Percentiles rank a stretch among this genome's conserved stretches.
Conservation (phyloP, 2,888 invertebrate species). For the Sclerodermus sp. region DNA sequence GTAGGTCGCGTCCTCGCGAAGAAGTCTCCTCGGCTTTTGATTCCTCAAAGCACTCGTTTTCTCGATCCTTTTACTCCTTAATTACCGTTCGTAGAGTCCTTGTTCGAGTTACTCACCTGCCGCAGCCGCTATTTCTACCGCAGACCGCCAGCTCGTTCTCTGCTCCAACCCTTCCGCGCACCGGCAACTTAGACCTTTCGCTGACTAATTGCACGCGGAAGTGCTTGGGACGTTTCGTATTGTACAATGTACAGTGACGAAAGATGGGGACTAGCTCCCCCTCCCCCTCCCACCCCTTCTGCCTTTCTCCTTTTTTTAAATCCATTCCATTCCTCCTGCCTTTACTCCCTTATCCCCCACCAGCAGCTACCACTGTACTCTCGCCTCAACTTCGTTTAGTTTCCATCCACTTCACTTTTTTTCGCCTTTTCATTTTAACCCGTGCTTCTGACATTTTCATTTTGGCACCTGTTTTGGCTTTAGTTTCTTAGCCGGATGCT, state of each 20-base stretch:
- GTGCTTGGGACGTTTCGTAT: conserved; percentile 23
- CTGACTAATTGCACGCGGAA: conserved; percentile 30
- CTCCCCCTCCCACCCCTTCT: neutral
- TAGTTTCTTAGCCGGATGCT: too few relatives aligned
- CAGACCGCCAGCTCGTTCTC: neutral
- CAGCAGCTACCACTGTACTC: too few relatives aligned
- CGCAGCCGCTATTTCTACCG: neutral
- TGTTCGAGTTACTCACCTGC: conserved; percentile 14
- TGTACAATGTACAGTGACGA: conserved; percentile 17
- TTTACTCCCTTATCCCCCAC: too few relatives aligned
- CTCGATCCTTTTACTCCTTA: conserved; percentile 16
- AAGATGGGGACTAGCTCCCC: conserved; percentile 5
- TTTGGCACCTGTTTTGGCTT: too few relatives aligned
- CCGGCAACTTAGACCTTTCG: conserved; percentile 18
- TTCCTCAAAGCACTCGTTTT: conserved; percentile 9
- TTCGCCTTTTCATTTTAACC: too few relatives aligned
- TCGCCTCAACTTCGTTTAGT: too few relatives aligned
- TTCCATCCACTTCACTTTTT: too few relatives aligned
- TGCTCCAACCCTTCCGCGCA: neutral
- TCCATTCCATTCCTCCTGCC: too few relatives aligned
- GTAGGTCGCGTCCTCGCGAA: too few relatives aligned
- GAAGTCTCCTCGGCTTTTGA: conserved; percentile 2
- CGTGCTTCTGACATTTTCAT: too few relatives aligned
- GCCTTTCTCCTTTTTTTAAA: too few relatives aligned
- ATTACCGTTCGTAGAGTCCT: conserved; percentile 19